These are phyloP conservation scores for Ptychodera flava DNA, from an alignment of 35 echinoderm and acorn worm species.

Conservation along the genomic window DNA sequence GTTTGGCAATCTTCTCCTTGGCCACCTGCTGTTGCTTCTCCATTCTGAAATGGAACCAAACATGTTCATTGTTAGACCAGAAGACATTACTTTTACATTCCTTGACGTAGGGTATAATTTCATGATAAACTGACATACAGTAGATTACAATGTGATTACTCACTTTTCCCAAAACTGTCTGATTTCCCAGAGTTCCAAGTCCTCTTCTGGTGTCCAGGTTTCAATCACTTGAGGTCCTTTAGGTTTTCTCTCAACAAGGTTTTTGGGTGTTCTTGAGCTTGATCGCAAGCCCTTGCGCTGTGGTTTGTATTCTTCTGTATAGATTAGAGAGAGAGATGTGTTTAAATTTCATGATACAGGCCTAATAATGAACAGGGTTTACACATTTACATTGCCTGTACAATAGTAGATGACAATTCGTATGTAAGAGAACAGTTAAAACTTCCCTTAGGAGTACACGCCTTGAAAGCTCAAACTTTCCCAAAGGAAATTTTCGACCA, in stretches of 20 bases:
- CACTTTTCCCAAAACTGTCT: conserved; percentile 84
- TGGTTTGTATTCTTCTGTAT: conserved; percentile 79
- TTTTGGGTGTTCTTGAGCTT: conserved; percentile 54
- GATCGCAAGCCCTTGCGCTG: conserved; percentile 85
- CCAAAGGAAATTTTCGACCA: no score
- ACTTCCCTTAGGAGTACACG: no score
- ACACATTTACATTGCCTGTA: no score
- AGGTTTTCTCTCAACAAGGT: conserved; percentile 43
- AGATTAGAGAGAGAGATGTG: background rate
- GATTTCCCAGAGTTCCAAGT: conserved; percentile 82
- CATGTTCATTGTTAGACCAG: background rate
- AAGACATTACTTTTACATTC: background rate
- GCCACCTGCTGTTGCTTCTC: conserved; percentile 14
- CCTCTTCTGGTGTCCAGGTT: conserved; percentile 74
- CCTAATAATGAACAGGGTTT: no score
- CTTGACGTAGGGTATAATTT: background rate
- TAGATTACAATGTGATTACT: conserved; percentile 8
- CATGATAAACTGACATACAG: background rate
- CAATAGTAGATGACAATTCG: no score
- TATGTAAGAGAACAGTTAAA: no score
- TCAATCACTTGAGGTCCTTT: conserved; percentile 67
- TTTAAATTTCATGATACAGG: no score
- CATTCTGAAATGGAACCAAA: conserved; percentile 28
- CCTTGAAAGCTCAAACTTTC: no score
- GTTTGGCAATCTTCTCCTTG: conserved; percentile 27